Evolutionary conservation across 2,113 vertebrate species (phyloP).

Genomic region (Thamnophis sirtalis): DNA sequence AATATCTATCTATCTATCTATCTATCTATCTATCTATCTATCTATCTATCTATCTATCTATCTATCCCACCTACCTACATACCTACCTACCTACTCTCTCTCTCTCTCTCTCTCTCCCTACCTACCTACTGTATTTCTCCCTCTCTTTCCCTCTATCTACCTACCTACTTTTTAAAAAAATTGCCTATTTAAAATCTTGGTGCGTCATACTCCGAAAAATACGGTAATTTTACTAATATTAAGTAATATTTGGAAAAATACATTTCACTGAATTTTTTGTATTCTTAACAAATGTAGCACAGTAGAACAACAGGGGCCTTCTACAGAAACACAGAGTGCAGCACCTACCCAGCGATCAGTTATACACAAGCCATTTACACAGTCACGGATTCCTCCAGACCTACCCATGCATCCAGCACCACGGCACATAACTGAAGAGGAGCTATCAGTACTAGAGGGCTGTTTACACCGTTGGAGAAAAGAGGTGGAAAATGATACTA

Average conservation of each 20-base stretch:
- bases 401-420: slow-evolving; percentile 95
- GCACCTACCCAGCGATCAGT: slow-evolving; percentile 76
- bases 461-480: slow-evolving; percentile 98
- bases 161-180: no score
- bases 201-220: no score
- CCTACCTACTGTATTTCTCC: no score
- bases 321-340: slow-evolving; percentile 75
- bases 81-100: no score
- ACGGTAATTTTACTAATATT: not conserved
- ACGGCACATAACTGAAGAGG: slow-evolving; percentile 91
- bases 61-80: no score
- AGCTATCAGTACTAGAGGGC: slow-evolving; percentile 87
- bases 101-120: no score
- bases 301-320: slow-evolving; percentile 78
- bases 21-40: no score
- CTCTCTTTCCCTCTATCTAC: no score
- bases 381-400: slow-evolving; percentile 90
- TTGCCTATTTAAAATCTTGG: no score
- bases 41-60: no score
- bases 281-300: slow-evolving; percentile 70
- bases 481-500: slow-evolving; percentile 95
- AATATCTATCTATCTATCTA: no score
- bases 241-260: not conserved
- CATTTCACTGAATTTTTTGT: not conserved
- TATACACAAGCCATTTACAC: slow-evolving; percentile 95